Evolutionary conservation across 1,140 invertebrate genomes (phyloP).

Genomic region (Solenopsis fugax): DNA sequence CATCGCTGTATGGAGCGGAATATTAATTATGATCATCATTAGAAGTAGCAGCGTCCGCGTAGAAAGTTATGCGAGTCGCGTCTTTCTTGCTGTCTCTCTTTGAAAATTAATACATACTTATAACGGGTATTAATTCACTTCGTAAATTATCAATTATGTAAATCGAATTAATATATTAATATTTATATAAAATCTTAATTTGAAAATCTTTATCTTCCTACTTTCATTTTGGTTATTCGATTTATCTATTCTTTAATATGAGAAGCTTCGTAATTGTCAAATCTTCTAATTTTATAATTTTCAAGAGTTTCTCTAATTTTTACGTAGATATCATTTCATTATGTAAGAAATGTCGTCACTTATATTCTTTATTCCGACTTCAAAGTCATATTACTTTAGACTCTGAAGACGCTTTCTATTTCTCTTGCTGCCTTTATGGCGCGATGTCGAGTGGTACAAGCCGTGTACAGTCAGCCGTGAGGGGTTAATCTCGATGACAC

Average conservation of each 20-base stretch:
- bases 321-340: not conserved
- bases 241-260: not conserved
- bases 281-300: not conserved
- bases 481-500: constrained; percentile 40
- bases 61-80: constrained; percentile 6
- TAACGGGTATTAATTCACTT: not conserved
- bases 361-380: not conserved
- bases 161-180: not conserved
- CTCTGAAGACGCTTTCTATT: not conserved
- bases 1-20: not conserved
- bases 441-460: constrained; percentile 32
- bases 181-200: not conserved
- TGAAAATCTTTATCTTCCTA: not conserved
- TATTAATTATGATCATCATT: constrained; percentile 37
- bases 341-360: not conserved
- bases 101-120: not conserved
- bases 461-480: constrained; percentile 38
- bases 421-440: not conserved
- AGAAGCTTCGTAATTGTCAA: not conserved
- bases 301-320: not conserved
- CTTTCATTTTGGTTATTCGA: not conserved
- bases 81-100: not conserved
- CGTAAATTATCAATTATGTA: not conserved
- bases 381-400: not conserved
- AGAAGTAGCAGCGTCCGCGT: not conserved